Conservation (phyloP, 1,140 invertebrate genomes). For the Cyclina sinensis region DNA sequence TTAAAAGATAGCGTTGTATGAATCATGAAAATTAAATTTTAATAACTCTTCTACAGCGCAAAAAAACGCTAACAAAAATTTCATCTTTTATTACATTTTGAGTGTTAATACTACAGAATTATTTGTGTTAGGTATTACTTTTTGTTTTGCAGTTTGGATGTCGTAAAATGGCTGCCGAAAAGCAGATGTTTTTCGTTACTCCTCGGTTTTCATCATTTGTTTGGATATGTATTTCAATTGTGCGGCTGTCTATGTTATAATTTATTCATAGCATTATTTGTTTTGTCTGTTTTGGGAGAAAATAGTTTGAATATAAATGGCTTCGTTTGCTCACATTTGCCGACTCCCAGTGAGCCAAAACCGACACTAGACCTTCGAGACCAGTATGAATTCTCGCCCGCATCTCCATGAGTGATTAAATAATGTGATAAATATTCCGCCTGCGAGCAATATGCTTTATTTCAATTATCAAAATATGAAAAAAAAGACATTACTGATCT, state of each 20-base stretch:
- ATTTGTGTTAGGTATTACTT: background rate
- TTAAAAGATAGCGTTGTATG: background rate
- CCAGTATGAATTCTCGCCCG: too few species aligned
- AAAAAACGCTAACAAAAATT: background rate
- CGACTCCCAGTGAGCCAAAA: background rate
- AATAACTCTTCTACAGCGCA: background rate
- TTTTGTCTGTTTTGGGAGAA: background rate
- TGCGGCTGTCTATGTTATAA: conserved; percentile 13
- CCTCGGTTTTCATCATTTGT: conserved; percentile 1
- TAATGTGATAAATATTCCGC: too few species aligned
- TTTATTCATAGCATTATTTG: background rate
- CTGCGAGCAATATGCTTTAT: too few species aligned
- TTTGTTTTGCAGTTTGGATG: background rate
- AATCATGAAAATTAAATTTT: background rate
- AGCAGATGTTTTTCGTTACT: background rate
- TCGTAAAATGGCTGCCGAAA: background rate
- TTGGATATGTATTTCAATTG: conserved; percentile 20
- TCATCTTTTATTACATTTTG: background rate
- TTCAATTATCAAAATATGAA: too few species aligned
- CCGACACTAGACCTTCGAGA: background rate
- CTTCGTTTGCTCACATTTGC: background rate
- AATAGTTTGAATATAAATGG: background rate
- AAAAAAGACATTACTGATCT: too few species aligned
- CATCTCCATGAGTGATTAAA: too few species aligned
- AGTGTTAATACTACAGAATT: background rate